Evolutionary conservation across 2,888 invertebrate genomes (phyloP).

Genomic region (Tinea pellionella): DNA sequence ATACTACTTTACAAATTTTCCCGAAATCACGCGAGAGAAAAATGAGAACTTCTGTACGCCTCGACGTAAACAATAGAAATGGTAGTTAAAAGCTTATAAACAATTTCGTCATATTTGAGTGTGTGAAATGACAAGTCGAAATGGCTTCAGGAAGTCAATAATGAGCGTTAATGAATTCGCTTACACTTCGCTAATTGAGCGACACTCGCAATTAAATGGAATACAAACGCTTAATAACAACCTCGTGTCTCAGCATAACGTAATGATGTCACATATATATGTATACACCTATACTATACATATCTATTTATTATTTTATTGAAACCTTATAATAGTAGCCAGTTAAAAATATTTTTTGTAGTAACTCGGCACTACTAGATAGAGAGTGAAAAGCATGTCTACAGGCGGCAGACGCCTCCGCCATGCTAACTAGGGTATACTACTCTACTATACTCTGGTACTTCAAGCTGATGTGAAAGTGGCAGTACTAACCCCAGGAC

Average conservation of each 20-base stretch:
- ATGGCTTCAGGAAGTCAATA: conserved; percentile 19
- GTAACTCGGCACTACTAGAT: too few relatives aligned
- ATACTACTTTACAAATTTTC: too few relatives aligned
- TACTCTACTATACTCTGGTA: too few relatives aligned
- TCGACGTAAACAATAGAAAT: too few relatives aligned
- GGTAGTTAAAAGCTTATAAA: background rate
- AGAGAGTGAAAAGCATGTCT: too few relatives aligned
- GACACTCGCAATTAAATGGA: conserved; percentile 22
- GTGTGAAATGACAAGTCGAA: conserved; percentile 3
- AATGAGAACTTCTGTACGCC: too few relatives aligned
- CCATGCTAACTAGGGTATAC: too few relatives aligned
- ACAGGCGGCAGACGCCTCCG: too few relatives aligned
- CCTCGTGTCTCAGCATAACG: background rate
- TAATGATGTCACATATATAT: background rate
- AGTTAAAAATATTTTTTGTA: too few relatives aligned
- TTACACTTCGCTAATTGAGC: conserved; percentile 22
- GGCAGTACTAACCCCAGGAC: too few relatives aligned
- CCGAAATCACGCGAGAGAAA: too few relatives aligned
- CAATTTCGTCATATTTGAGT: background rate
- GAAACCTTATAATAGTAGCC: background rate
- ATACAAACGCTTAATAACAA: conserved; percentile 20
- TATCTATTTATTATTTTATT: background rate
- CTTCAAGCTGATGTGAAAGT: too few relatives aligned
- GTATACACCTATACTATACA: background rate
- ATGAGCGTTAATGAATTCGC: conserved; percentile 20